These are phyloP conservation scores for Pangasius macronema DNA, from an alignment of 2,797 vertebrate species.

Conservation along the genomic window DNA sequence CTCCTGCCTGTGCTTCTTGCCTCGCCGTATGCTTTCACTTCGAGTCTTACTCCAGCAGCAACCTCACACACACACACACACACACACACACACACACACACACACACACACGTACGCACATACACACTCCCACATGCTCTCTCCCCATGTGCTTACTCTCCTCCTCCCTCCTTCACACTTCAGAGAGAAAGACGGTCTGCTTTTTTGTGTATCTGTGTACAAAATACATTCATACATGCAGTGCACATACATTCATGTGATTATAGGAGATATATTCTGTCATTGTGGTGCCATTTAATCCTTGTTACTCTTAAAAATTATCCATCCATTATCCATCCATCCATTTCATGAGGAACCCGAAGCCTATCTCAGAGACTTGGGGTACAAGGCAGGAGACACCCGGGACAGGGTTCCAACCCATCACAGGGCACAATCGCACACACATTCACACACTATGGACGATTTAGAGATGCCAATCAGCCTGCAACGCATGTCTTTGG, in stretches of 20 bases:
- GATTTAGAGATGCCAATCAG: too few species aligned
- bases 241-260: not conserved
- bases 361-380: too few species aligned
- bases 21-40: conserved; percentile 48
- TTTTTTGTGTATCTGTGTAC: not conserved
- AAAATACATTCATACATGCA: not conserved
- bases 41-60: conserved; percentile 52
- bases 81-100: conserved; percentile 2
- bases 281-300: not conserved
- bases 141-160: conserved; percentile 44
- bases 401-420: too few species aligned
- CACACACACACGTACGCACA: conserved; percentile 7
- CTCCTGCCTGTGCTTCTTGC: conserved; percentile 60
- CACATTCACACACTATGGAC: too few species aligned
- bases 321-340: too few species aligned
- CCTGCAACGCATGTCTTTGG: too few species aligned
- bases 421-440: too few species aligned
- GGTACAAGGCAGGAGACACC: too few species aligned
- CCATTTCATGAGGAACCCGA: too few species aligned
- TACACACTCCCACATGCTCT: conserved; percentile 39
- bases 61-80: conserved; percentile 5
- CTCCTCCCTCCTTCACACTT: conserved; percentile 1
- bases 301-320: not conserved
- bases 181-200: conserved; percentile 15
- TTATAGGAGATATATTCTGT: not conserved